A percentile compares a stretch with the other conserved stretches of the same genome.
These are phyloP conservation scores for Kobus ellipsiprymnus DNA, from an alignment of 2,113 vertebrate genomes.

Conservation along the genomic window DNA sequence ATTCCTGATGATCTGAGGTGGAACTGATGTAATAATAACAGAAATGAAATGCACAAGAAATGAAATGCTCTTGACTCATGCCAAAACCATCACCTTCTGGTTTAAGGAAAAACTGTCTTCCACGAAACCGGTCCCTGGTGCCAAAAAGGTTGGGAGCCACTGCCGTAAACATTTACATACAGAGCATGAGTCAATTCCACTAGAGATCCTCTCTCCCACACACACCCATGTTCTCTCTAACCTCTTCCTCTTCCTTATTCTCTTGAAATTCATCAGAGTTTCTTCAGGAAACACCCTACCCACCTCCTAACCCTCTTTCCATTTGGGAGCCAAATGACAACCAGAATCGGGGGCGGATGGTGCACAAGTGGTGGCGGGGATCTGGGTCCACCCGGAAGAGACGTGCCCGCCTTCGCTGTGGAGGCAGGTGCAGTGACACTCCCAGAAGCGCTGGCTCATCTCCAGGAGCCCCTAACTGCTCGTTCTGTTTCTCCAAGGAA, in stretches of 20 bases:
- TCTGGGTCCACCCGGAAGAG: neutral
- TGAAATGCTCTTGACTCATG: neutral
- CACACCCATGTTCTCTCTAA: fast-evolving
- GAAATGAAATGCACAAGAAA: neutral
- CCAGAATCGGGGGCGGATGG: neutral
- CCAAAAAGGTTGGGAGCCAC: neutral
- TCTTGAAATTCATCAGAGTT: neutral
- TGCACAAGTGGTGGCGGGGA: neutral
- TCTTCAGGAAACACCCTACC: neutral
- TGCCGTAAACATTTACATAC: neutral
- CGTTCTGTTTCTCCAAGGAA: neutral
- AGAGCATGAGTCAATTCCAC: neutral
- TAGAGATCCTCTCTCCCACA: fast-evolving
- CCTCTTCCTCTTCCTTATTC: neutral
- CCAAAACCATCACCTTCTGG: neutral
- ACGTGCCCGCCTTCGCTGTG: fast-evolving
- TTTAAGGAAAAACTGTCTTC: neutral
- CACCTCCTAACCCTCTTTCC: neutral
- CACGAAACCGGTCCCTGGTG: neutral
- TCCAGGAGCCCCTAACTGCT: neutral
- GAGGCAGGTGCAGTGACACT: too few species aligned
- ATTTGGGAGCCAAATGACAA: neutral
- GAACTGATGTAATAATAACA: neutral
- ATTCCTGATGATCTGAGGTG: neutral
- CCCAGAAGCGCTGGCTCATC: neutral